phyloP scores from a whole-genome alignment of 1,140 invertebrate genomes.

The Drosophila seguyi region DNA sequence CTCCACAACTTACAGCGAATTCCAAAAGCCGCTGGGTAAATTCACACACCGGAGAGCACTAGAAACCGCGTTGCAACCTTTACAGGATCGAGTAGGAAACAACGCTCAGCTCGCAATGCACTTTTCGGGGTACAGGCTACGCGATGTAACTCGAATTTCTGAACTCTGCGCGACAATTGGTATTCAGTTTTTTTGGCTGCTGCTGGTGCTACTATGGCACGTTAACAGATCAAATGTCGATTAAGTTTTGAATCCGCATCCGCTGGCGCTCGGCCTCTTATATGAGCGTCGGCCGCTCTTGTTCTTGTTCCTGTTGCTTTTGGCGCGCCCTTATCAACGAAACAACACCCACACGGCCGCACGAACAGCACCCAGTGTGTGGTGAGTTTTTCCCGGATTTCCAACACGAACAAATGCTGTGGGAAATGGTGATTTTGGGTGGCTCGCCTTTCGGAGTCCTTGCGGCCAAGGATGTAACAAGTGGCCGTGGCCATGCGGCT shows the following conservation, averaged over 20 bases:
- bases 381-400: slow-evolving; percentile 49
- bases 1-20: slow-evolving; percentile 29
- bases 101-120: neutral
- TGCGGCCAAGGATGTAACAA: slow-evolving; percentile 58
- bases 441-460: slow-evolving; percentile 15
- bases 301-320: slow-evolving; percentile 23
- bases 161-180: slow-evolving; percentile 1
- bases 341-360: slow-evolving; percentile 51
- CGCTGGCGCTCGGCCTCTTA: slow-evolving; percentile 66
- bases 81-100: neutral
- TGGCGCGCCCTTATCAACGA: slow-evolving; percentile 68
- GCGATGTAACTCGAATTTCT: slow-evolving; percentile 3
- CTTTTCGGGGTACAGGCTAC: slow-evolving; percentile 10
- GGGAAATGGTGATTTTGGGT: slow-evolving; percentile 8
- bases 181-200: neutral
- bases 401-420: slow-evolving; percentile 36
- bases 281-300: slow-evolving; percentile 49
- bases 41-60: slow-evolving; percentile 8
- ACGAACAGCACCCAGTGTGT: slow-evolving; percentile 39
- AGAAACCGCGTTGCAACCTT: slow-evolving; percentile 2
- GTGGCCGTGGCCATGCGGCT: slow-evolving; percentile 51
- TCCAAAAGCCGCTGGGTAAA: slow-evolving; percentile 22
- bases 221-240: slow-evolving; percentile 84
- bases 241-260: slow-evolving; percentile 80
- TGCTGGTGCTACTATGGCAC: slow-evolving; percentile 42